phyloP scores from a whole-genome alignment of 2,113 vertebrate species.

The Pardalotus punctatus region DNA sequence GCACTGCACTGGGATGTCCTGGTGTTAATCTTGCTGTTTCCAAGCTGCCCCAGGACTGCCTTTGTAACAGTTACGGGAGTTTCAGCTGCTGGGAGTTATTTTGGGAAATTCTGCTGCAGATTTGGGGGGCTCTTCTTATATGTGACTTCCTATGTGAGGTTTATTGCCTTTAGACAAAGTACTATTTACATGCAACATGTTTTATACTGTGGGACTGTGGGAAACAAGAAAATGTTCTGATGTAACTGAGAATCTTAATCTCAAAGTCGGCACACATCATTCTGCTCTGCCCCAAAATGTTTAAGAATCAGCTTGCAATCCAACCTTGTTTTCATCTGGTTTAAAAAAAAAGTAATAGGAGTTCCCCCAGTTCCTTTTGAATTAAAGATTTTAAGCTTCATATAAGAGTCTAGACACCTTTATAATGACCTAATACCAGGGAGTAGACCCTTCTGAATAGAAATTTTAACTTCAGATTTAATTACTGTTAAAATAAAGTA shows the following conservation, averaged over 20 bases:
- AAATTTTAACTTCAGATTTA: not conserved
- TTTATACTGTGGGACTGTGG: not conserved
- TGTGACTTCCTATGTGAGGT: not conserved
- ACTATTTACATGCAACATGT: not conserved
- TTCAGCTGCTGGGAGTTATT: not conserved
- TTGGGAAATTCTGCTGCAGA: not conserved
- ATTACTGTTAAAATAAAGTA: not conserved
- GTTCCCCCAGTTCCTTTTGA: not conserved
- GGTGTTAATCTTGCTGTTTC: not conserved
- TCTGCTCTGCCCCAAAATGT: not conserved
- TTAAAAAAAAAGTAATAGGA: not conserved
- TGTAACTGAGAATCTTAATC: not conserved
- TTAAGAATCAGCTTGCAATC: not conserved
- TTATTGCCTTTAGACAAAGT: not conserved
- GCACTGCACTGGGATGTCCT: not conserved
- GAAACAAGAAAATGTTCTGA: not conserved
- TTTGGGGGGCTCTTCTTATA: not conserved
- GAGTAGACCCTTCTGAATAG: not conserved
- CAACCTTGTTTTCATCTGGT: not conserved
- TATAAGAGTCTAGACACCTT: not conserved
- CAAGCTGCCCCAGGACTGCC: rapidly evolving
- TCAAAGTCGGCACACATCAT: not conserved
- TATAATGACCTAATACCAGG: not conserved
- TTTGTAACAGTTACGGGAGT: not conserved
- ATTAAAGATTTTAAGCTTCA: not conserved